phyloP scores from a whole-genome alignment of 30 jellyfish, hydroid and myxozoan species.

The Aurelia coerulea region DNA sequence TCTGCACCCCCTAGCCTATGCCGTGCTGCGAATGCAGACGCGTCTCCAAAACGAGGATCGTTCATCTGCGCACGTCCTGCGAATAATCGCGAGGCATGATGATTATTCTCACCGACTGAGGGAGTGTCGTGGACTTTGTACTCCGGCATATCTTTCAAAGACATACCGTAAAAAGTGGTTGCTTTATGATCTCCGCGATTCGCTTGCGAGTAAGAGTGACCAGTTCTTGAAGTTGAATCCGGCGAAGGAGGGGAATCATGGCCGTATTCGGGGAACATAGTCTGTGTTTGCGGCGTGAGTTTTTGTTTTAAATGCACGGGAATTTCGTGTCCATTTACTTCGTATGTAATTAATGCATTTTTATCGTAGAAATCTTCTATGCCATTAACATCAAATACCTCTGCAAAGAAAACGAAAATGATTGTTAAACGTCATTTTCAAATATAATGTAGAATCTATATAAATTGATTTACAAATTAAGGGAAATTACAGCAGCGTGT shows the following conservation, averaged over 20 bases:
- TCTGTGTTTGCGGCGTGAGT: conserved; percentile 90
- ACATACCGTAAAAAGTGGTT: conserved; percentile 79
- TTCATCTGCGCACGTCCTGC: conserved; percentile 19
- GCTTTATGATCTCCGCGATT: conserved; percentile 40
- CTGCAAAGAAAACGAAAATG: conserved; percentile 34
- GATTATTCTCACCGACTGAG: conserved; percentile 46
- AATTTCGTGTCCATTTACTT: conserved; percentile 95
- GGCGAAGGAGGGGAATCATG: conserved; percentile 75
- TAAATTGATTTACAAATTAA: no score
- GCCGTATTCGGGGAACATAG: conserved; percentile 95
- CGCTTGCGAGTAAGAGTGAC: conserved; percentile 43
- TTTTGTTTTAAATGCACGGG: conserved; percentile 96
- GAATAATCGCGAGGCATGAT: not conserved
- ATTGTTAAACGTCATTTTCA: not conserved
- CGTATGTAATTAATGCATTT: conserved; percentile 91
- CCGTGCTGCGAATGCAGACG: conserved; percentile 19
- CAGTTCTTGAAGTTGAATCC: conserved; percentile 52
- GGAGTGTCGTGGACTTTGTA: conserved; percentile 89
- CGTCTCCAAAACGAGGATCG: conserved; percentile 25
- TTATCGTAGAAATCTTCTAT: conserved; percentile 95
- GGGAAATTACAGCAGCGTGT: no score
- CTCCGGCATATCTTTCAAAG: conserved; percentile 96
- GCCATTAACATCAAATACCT: conserved; percentile 95
- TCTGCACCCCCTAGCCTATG: conserved; percentile 18
- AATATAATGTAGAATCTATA: not conserved